phyloP scores from a whole-genome alignment of 2,888 invertebrate species.

The Cheiracanthium punctorium region DNA sequence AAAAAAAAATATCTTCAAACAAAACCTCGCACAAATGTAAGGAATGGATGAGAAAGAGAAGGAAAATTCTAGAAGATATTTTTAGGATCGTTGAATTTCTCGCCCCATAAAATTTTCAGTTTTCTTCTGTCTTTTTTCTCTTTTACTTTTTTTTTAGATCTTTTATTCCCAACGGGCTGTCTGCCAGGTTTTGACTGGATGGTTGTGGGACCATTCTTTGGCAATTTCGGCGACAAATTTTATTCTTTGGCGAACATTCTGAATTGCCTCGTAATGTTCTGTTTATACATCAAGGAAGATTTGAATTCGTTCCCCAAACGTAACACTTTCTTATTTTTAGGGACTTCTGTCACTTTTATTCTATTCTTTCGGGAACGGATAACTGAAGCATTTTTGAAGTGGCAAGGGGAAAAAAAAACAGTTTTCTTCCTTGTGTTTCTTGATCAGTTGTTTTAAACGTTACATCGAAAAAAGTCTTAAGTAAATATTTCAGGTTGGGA shows the following conservation, averaged over 20 bases:
- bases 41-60: slow-evolving; percentile 33
- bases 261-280: slow-evolving; percentile 66
- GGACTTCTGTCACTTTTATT: not conserved
- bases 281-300: slow-evolving; percentile 65
- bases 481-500: not conserved
- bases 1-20: slow-evolving; percentile 40
- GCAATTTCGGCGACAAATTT: slow-evolving; percentile 63
- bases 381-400: not conserved
- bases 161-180: slow-evolving; percentile 25
- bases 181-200: slow-evolving; percentile 44
- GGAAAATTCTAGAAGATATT: slow-evolving; percentile 50
- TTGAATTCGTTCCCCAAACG: slow-evolving; percentile 39
- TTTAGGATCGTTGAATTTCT: slow-evolving; percentile 67
- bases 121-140: slow-evolving; percentile 16
- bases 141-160: slow-evolving; percentile 7
- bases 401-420: not conserved
- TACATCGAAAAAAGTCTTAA: not conserved
- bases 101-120: slow-evolving; percentile 61
- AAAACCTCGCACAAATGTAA: slow-evolving; percentile 56
- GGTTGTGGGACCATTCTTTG: slow-evolving; percentile 56
- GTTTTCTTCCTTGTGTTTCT: not conserved
- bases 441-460: not conserved
- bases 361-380: not conserved
- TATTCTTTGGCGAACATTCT: slow-evolving; percentile 49
- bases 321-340: slow-evolving; percentile 24